These are phyloP conservation scores for Microtus richardsoni DNA, from an alignment of 2,113 vertebrate genomes.

Conservation along the genomic window DNA sequence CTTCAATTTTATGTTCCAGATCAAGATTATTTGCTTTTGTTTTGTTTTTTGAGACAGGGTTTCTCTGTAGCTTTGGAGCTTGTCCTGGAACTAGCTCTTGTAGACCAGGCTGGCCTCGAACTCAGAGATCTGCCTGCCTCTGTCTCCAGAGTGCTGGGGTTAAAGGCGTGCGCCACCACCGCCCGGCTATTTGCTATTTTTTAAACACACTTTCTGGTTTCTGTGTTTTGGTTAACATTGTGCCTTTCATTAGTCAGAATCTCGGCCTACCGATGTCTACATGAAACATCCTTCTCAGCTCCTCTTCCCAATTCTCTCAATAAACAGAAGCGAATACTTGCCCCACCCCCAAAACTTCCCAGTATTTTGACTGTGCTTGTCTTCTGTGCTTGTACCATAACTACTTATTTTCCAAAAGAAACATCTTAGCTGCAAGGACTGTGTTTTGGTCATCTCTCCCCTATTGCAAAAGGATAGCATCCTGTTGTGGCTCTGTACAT, in stretches of 20 bases:
- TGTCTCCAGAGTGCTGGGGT: no score
- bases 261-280: background rate
- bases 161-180: background rate
- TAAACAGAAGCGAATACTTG: background rate
- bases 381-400: background rate
- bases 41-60: background rate
- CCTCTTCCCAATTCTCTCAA: background rate
- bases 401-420: background rate
- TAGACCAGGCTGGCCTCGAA: background rate
- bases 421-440: background rate
- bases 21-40: background rate
- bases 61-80: background rate
- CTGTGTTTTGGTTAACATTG: background rate
- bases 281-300: background rate
- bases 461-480: background rate
- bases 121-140: background rate
- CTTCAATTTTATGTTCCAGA: background rate
- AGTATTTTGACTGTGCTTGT: background rate
- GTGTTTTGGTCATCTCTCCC: background rate
- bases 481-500: background rate
- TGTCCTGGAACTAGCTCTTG: no score
- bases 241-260: background rate
- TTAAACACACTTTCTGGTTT: constrained; percentile 14
- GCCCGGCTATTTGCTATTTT: background rate
- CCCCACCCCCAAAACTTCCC: no score